A percentile compares a stretch with the other conserved stretches of the same genome.
These are phyloP conservation scores for Andricus curvator DNA, from an alignment of 2,888 invertebrate genomes.

Conservation along the genomic window DNA sequence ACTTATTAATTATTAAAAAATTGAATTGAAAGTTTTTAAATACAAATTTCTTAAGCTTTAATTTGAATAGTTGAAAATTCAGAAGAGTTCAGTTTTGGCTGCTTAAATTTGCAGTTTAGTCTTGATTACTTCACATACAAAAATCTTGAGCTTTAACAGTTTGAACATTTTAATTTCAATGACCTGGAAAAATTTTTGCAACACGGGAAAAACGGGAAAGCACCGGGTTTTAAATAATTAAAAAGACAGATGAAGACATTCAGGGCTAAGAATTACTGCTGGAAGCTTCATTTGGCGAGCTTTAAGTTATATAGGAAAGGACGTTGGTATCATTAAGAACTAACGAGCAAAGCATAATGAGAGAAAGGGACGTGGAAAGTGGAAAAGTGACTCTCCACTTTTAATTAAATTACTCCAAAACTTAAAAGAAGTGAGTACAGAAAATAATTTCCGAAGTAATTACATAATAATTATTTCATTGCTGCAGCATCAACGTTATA, in stretches of 20 bases:
- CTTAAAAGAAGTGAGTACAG: background rate
- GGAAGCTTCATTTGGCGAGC: background rate
- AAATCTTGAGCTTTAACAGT: too few species aligned
- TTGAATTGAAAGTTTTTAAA: too few species aligned
- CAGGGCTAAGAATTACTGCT: background rate
- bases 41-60: too few species aligned
- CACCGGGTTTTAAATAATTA: background rate
- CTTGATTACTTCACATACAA: too few species aligned
- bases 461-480: background rate
- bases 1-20: too few species aligned
- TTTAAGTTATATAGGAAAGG: conserved; percentile 4
- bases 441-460: background rate
- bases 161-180: too few species aligned
- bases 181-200: too few species aligned
- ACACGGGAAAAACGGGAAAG: too few species aligned
- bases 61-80: too few species aligned
- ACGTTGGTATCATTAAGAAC: background rate
- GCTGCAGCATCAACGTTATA: background rate
- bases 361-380: background rate
- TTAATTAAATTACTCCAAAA: background rate
- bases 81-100: too few species aligned
- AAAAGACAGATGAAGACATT: background rate
- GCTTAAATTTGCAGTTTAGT: too few species aligned
- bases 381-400: conserved; percentile 2
- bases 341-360: background rate